phyloP scores from a whole-genome alignment of 2,113 vertebrate species.

The Perccottus glenii region DNA sequence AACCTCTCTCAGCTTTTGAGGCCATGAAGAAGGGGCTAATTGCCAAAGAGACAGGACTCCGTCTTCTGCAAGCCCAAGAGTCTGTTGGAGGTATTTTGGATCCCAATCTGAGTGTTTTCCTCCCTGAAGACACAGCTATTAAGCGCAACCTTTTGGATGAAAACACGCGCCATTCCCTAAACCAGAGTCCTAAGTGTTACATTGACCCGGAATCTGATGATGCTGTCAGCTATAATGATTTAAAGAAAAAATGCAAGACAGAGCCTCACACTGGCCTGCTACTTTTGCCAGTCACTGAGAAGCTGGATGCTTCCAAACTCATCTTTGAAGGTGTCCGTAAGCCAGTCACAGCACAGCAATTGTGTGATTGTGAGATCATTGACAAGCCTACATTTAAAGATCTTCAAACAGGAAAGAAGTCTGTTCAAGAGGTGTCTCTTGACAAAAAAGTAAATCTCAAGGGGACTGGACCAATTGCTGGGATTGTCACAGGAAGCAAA shows the following conservation, averaged over 20 bases:
- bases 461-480: conserved; percentile 49
- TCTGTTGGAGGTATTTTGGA: conserved; percentile 90
- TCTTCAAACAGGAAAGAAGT: conserved; percentile 82
- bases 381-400: conserved; percentile 82
- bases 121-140: conserved; percentile 87
- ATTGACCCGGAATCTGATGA: conserved; percentile 15
- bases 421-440: conserved; percentile 81
- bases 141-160: conserved; percentile 87
- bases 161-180: conserved; percentile 80
- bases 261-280: conserved; percentile 83
- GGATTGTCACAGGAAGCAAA: neutral
- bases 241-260: conserved; percentile 81
- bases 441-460: conserved; percentile 85
- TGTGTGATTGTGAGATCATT: conserved; percentile 86
- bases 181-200: conserved; percentile 83
- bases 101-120: conserved; percentile 88
- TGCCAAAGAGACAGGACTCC: conserved; percentile 82
- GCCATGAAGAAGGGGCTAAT: conserved; percentile 90
- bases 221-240: conserved; percentile 78
- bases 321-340: conserved; percentile 86
- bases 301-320: conserved; percentile 81
- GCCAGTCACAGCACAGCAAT: conserved; percentile 86
- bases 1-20: conserved; percentile 84
- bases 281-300: conserved; percentile 73
- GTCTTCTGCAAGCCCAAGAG: conserved; percentile 92